These are phyloP conservation scores for Blastomussa wellsi DNA, from an alignment of 92 coral and sea anemone species.

Conservation along the genomic window DNA sequence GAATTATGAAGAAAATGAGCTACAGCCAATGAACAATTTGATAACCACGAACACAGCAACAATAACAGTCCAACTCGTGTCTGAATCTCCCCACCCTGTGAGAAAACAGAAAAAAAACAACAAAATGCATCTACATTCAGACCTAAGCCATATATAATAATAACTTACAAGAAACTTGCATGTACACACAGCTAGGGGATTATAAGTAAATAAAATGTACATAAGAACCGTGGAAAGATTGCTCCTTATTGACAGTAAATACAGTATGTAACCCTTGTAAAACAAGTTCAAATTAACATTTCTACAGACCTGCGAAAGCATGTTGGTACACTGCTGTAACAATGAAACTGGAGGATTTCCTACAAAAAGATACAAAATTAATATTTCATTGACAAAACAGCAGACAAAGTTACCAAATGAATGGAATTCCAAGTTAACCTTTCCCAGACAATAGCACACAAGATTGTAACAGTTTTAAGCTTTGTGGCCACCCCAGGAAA, in stretches of 20 bases:
- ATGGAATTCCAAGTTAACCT: neutral
- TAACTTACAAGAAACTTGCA: no score
- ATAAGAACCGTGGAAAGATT: no score
- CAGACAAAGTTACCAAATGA: neutral
- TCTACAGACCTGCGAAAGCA: constrained; percentile 79
- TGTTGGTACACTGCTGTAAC: constrained; percentile 95
- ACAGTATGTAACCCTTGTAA: neutral
- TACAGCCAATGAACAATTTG: constrained; percentile 87
- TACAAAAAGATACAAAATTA: constrained; percentile 7
- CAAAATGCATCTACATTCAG: neutral
- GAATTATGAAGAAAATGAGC: constrained; percentile 88
- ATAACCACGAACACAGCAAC: constrained; percentile 88
- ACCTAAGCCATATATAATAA: no score
- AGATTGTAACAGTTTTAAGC: neutral
- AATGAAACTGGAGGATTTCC: constrained; percentile 98
- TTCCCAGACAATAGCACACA: neutral
- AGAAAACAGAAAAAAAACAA: neutral
- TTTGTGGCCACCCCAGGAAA: neutral
- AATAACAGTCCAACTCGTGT: constrained; percentile 87
- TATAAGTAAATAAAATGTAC: no score
- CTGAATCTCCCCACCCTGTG: constrained; percentile 89
- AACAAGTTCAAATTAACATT: neutral
- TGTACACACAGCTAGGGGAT: no score
- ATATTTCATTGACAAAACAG: neutral
- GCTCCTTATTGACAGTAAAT: neutral